These are phyloP conservation scores for Thereuonema tuberculata DNA, from an alignment of 1,140 invertebrate species.

Conservation along the genomic window DNA sequence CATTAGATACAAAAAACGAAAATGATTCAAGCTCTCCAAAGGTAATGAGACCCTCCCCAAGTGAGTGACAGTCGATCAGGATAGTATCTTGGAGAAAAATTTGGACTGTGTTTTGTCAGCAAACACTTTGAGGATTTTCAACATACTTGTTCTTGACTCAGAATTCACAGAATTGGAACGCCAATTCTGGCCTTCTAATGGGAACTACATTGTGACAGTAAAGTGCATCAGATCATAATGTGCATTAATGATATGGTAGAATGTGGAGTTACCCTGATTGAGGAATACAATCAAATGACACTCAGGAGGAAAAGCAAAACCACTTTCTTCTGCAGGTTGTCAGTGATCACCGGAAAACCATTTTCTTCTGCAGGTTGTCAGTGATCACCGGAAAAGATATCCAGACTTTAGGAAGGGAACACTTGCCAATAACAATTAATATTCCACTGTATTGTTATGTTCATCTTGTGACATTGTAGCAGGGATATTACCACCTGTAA, in stretches of 20 bases:
- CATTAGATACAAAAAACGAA: conserved; percentile 17
- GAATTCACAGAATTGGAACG: conserved; percentile 19
- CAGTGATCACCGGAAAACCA: conserved; percentile 32
- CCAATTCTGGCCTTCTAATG: conserved; percentile 15
- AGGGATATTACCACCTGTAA: too few species aligned
- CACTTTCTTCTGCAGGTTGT: too few species aligned
- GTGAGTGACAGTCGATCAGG: background rate
- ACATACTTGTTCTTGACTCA: conserved; percentile 11
- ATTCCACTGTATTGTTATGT: too few species aligned
- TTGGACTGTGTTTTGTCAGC: background rate
- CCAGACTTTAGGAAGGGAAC: too few species aligned
- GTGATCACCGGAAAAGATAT: too few species aligned
- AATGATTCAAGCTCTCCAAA: conserved; percentile 11
- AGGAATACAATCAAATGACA: conserved; percentile 19
- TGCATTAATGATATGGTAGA: conserved; percentile 25
- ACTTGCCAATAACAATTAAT: too few species aligned
- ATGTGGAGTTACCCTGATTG: conserved; percentile 22
- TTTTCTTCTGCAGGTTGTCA: too few species aligned
- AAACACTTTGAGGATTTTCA: conserved; percentile 15
- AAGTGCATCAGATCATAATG: conserved; percentile 16
- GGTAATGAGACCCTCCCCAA: background rate
- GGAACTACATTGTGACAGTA: too few species aligned
- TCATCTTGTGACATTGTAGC: too few species aligned
- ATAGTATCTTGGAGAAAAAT: too few species aligned
- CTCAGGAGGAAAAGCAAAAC: background rate